These are phyloP conservation scores for Palythoa grandis DNA, from an alignment of 92 coral and sea anemone species.

Conservation along the genomic window DNA sequence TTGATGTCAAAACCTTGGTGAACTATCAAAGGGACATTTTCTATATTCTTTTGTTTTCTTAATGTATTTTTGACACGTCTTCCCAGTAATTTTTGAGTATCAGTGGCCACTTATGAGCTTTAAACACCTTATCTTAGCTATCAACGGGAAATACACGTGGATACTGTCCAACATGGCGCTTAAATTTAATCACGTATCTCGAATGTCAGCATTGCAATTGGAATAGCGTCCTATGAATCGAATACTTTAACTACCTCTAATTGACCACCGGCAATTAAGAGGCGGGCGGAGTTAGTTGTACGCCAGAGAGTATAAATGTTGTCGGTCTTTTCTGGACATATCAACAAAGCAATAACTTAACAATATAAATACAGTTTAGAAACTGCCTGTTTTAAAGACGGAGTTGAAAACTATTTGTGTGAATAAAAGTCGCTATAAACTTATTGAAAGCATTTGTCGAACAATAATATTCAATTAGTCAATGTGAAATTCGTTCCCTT, in stretches of 20 bases:
- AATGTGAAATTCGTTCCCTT: conserved; percentile 18
- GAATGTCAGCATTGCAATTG: conserved; percentile 28
- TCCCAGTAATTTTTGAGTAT: conserved; percentile 18
- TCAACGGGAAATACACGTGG: conserved; percentile 48
- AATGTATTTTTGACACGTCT: conserved; percentile 24
- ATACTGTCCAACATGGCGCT: conserved; percentile 23
- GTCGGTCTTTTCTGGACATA: conserved; percentile 12
- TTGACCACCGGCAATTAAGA: conserved; percentile 69
- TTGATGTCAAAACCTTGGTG: not conserved
- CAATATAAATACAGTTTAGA: conserved; percentile 7
- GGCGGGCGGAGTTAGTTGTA: conserved; percentile 38
- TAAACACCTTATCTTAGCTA: conserved; percentile 37
- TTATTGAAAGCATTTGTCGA: conserved; percentile 37
- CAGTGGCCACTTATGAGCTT: conserved; percentile 31
- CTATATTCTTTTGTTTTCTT: conserved; percentile 13
- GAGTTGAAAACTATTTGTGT: conserved; percentile 16
- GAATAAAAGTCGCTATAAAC: conserved; percentile 31
- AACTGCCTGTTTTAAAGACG: conserved; percentile 27
- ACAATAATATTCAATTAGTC: conserved; percentile 38
- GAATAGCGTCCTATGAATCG: conserved; percentile 44
- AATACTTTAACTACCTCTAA: conserved; percentile 73
- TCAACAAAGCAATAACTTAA: conserved; percentile 11
- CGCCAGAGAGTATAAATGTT: not conserved
- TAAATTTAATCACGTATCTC: conserved; percentile 33
- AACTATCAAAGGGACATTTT: not conserved